Evolutionary conservation across 1,140 invertebrate genomes (phyloP).

Genomic region (Ladona fulva): DNA sequence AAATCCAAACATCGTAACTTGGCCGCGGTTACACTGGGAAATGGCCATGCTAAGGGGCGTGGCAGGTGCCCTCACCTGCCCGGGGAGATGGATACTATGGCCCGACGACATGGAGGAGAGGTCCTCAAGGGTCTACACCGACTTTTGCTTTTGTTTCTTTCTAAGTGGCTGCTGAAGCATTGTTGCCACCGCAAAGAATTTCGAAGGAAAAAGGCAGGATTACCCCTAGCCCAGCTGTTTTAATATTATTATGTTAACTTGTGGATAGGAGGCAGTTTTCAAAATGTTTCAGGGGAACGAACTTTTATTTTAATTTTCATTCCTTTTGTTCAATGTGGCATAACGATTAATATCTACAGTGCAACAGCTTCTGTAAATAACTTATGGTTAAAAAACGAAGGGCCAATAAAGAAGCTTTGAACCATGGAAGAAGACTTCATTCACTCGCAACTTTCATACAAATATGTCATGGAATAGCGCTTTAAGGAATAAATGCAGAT

Average conservation of each 20-base stretch:
- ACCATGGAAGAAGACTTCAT: too few species aligned
- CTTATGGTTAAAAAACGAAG: slow-evolving; percentile 18
- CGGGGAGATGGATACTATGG: slow-evolving; percentile 5
- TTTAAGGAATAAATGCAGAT: too few species aligned
- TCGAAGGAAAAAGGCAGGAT: slow-evolving; percentile 34
- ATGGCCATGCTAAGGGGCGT: background rate
- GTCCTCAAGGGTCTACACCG: slow-evolving; percentile 15
- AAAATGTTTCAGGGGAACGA: slow-evolving; percentile 21
- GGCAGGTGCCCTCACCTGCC: background rate
- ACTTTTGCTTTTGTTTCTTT: slow-evolving; percentile 32
- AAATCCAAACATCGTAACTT: background rate
- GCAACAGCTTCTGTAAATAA: slow-evolving; percentile 25
- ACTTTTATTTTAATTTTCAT: slow-evolving; percentile 21
- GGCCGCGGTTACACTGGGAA: background rate
- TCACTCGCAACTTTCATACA: too few species aligned
- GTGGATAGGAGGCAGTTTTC: slow-evolving; percentile 18
- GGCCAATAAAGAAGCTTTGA: slow-evolving; percentile 25
- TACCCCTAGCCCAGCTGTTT: slow-evolving; percentile 19
- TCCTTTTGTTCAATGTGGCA: slow-evolving; percentile 19
- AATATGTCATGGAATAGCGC: too few species aligned
- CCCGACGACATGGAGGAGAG: slow-evolving; percentile 11
- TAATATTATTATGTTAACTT: slow-evolving; percentile 20
- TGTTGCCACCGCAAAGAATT: slow-evolving; percentile 42
- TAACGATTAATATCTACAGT: slow-evolving; percentile 19
- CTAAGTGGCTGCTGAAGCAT: slow-evolving; percentile 37